These are phyloP conservation scores for Patella caerulea DNA, from an alignment of 2,888 invertebrate genomes.

Conservation along the genomic window DNA sequence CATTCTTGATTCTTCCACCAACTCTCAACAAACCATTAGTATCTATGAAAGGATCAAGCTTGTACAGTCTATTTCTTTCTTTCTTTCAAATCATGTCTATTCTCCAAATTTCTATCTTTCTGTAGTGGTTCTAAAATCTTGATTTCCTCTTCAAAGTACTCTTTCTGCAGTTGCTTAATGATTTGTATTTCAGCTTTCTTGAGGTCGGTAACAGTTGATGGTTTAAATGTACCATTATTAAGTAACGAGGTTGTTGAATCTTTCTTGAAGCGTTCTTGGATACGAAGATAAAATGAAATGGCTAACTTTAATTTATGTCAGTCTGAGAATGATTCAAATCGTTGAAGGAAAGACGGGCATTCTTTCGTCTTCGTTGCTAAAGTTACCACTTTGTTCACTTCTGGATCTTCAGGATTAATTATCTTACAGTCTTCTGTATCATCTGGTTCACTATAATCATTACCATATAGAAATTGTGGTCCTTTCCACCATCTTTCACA, in stretches of 20 bases:
- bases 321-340: not conserved
- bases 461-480: not conserved
- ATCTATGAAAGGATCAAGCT: conserved; percentile 12
- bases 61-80: not conserved
- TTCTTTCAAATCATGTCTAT: not conserved
- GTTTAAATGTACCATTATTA: not conserved
- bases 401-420: not conserved
- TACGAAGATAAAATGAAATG: not conserved
- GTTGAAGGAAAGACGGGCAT: not conserved
- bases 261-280: not conserved
- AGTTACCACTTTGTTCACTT: not conserved
- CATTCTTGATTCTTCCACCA: conserved; percentile 11
- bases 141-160: not conserved
- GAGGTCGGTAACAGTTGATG: not conserved
- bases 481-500: not conserved
- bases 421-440: not conserved
- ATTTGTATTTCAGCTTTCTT: not conserved
- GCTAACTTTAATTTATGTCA: not conserved
- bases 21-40: conserved; percentile 5
- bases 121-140: not conserved
- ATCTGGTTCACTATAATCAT: not conserved
- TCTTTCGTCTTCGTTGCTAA: not conserved
- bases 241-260: not conserved
- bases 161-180: not conserved
- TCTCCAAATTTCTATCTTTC: not conserved